phyloP scores from a whole-genome alignment of 2,888 invertebrate genomes.

The Tinea trinotella region DNA sequence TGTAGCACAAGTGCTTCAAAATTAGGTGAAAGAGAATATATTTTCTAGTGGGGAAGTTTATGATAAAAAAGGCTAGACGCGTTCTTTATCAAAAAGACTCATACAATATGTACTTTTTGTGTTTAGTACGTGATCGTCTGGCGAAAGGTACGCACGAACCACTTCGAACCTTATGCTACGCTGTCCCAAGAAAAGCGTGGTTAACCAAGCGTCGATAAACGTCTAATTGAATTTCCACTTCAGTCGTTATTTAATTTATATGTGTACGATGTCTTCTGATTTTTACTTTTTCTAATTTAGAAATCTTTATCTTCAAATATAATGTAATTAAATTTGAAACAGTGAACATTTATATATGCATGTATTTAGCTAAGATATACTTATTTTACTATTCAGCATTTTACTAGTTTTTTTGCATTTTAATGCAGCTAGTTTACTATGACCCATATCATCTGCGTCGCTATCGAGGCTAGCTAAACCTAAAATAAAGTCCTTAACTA shows the following conservation, averaged over 20 bases:
- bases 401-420: too few species aligned
- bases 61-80: neutral
- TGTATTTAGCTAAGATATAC: too few species aligned
- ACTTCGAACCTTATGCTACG: conserved; percentile 21
- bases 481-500: too few species aligned
- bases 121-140: conserved; percentile 37
- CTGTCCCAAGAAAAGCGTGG: conserved; percentile 25
- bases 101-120: conserved; percentile 31
- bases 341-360: too few species aligned
- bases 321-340: too few species aligned
- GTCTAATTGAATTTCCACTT: conserved; percentile 55
- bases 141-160: conserved; percentile 46
- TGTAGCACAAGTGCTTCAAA: too few species aligned
- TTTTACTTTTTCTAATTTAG: neutral
- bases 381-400: too few species aligned
- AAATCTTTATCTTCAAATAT: neutral
- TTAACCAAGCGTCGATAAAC: conserved; percentile 53
- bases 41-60: neutral
- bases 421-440: too few species aligned
- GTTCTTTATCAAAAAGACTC: conserved; percentile 11
- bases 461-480: too few species aligned
- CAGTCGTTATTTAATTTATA: conserved; percentile 15
- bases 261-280: conserved; percentile 14
- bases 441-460: too few species aligned
- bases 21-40: neutral